A percentile compares a stretch with the other conserved stretches of the same genome.
phyloP scores from a whole-genome alignment of 2,113 vertebrate genomes.

The Sinocyclocheilus maitianheensis region DNA sequence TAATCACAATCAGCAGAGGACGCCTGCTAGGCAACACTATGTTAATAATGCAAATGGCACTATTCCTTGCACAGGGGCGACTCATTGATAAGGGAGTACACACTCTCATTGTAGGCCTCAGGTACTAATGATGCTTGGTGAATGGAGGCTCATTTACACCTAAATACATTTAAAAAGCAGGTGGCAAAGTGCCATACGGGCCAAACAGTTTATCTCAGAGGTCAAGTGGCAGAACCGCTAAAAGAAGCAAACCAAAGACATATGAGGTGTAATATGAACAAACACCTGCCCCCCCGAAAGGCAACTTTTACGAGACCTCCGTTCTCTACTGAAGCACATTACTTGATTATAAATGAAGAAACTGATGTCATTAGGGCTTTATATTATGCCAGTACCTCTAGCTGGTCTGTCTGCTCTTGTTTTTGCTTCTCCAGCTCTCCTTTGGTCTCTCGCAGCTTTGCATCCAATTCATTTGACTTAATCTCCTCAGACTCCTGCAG shows the following conservation, averaged over 20 bases:
- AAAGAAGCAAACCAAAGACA: background rate
- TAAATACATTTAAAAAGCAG: slow-evolving; percentile 26
- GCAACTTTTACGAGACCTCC: background rate
- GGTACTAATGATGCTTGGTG: slow-evolving; percentile 7
- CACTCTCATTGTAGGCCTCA: background rate
- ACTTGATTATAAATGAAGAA: background rate
- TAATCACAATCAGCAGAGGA: slow-evolving; percentile 36
- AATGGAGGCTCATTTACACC: background rate
- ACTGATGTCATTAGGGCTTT: background rate
- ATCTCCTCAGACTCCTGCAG: slow-evolving; percentile 95
- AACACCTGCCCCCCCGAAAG: background rate
- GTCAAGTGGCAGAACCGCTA: background rate
- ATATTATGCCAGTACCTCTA: slow-evolving; percentile 79
- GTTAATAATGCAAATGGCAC: slow-evolving; percentile 38
- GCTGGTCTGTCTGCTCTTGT: slow-evolving; percentile 90
- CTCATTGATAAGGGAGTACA: slow-evolving; percentile 16
- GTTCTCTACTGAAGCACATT: background rate
- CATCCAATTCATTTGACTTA: slow-evolving; percentile 91
- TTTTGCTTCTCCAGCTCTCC: slow-evolving; percentile 93
- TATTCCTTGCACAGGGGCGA: background rate
- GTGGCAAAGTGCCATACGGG: background rate
- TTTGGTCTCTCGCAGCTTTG: slow-evolving; percentile 89
- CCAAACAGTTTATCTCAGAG: background rate
- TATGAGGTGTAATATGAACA: background rate
- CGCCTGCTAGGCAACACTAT: slow-evolving; percentile 41